phyloP scores from a whole-genome alignment of 1,140 invertebrate genomes.

The Conopomorpha cramerella region DNA sequence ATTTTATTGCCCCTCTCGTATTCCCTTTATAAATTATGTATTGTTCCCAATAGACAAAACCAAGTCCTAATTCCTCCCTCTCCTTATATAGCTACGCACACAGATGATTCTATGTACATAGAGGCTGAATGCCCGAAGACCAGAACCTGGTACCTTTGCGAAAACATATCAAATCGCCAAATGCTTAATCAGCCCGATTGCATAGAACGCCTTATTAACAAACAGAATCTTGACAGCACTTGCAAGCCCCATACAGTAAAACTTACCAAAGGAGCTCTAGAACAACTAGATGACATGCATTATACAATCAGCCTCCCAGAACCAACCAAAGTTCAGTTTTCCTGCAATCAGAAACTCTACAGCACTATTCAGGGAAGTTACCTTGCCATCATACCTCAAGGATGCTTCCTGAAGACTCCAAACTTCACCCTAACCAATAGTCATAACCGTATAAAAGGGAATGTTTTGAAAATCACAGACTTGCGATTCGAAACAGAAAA shows the following conservation, averaged over 20 bases:
- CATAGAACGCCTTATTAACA: not conserved
- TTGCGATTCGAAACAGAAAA: conserved; percentile 3
- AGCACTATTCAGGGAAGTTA: not conserved
- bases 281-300: not conserved
- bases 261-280: conserved; percentile 1
- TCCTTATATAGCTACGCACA: conserved; percentile 3
- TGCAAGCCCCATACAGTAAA: not conserved
- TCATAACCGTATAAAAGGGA: conserved; percentile 6
- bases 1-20: not conserved
- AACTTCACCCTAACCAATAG: conserved; percentile 1
- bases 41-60: conserved; percentile 1
- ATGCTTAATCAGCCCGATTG: not conserved
- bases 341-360: not conserved
- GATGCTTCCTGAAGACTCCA: conserved; percentile 2
- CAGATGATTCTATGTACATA: conserved; percentile 4
- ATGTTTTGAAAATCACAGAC: conserved; percentile 7
- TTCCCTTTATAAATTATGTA: not conserved
- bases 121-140: conserved; percentile 5
- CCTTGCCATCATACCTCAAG: not conserved
- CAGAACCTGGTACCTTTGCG: not conserved
- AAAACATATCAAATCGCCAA: conserved; percentile 1
- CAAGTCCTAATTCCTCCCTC: conserved; percentile 1
- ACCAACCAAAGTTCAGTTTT: not conserved
- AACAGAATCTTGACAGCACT: not conserved
- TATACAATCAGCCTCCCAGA: conserved; percentile 3